These are phyloP conservation scores for Rynchops niger DNA, from an alignment of 2,113 vertebrate species.

Conservation along the genomic window DNA sequence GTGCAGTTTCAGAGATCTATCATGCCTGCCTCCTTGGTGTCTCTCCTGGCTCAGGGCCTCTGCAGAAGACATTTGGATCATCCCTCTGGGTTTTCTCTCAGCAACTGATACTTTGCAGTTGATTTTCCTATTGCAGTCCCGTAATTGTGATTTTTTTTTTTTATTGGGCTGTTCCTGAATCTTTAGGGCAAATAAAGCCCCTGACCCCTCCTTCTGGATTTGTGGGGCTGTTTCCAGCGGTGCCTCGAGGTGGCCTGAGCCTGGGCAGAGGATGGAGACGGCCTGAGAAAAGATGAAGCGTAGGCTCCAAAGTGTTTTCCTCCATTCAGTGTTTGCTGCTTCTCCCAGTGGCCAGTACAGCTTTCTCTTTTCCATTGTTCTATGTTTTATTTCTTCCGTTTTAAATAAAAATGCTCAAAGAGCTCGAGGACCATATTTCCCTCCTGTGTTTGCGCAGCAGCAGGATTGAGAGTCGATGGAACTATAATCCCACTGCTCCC, in stretches of 20 bases:
- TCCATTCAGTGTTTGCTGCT: background rate
- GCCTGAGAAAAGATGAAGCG: accelerated
- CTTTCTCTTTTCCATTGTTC: background rate
- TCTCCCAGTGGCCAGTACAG: background rate
- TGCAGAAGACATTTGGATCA: background rate
- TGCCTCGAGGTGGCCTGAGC: background rate
- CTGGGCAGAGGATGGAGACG: accelerated
- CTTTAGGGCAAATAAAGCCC: background rate
- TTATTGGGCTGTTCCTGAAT: background rate
- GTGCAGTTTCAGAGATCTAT: background rate
- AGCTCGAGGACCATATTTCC: background rate
- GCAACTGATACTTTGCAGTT: background rate
- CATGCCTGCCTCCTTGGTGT: accelerated
- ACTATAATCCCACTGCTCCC: background rate
- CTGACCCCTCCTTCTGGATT: too few relatives aligned
- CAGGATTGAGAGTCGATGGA: background rate
- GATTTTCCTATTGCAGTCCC: background rate
- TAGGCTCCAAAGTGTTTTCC: background rate
- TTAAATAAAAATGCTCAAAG: background rate
- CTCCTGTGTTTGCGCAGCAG: background rate
- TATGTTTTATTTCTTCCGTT: background rate
- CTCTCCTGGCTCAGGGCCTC: background rate
- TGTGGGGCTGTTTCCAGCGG: background rate
- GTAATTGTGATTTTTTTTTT: background rate
- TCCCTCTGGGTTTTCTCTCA: background rate